A percentile compares a stretch with the other conserved stretches of the same genome.
Evolutionary conservation across 1,140 invertebrate genomes (phyloP).

Genomic region (Listronotus bonariensis): DNA sequence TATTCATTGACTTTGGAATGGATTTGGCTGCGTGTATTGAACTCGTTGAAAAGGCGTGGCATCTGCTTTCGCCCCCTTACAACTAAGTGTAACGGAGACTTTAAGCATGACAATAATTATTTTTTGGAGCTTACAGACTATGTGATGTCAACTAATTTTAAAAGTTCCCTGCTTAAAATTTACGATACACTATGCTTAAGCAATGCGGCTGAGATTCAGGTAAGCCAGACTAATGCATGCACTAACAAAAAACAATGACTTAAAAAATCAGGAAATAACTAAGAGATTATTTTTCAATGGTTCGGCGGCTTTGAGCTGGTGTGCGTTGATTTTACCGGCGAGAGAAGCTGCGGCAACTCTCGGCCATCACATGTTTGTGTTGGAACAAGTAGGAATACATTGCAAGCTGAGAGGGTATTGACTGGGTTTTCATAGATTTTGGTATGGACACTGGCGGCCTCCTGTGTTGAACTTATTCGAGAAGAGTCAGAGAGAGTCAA

Average conservation of each 20-base stretch:
- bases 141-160: too few species aligned
- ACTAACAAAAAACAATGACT: too few species aligned
- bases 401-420: conserved; percentile 92
- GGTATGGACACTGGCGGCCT: conserved; percentile 96
- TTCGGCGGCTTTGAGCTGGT: conserved; percentile 99
- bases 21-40: conserved; percentile 96
- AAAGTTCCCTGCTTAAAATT: too few species aligned
- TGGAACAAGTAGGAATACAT: conserved; percentile 98
- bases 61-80: too few species aligned
- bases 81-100: too few species aligned
- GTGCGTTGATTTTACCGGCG: conserved; percentile 98
- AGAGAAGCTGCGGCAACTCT: conserved; percentile 98
- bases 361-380: conserved; percentile 98
- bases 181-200: too few species aligned
- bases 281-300: conserved; percentile 59
- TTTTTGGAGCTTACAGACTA: too few species aligned
- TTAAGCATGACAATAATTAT: too few species aligned
- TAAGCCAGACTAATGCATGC: too few species aligned
- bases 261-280: too few species aligned
- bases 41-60: conserved; percentile 89
- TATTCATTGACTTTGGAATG: conserved; percentile 97
- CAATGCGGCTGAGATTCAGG: too few species aligned
- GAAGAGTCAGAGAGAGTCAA: conserved; percentile 67
- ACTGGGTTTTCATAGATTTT: conserved; percentile 97
- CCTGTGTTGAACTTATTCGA: conserved; percentile 97